Evolutionary conservation across 2,888 invertebrate species (phyloP).

Genomic region (Eilema griseolum): DNA sequence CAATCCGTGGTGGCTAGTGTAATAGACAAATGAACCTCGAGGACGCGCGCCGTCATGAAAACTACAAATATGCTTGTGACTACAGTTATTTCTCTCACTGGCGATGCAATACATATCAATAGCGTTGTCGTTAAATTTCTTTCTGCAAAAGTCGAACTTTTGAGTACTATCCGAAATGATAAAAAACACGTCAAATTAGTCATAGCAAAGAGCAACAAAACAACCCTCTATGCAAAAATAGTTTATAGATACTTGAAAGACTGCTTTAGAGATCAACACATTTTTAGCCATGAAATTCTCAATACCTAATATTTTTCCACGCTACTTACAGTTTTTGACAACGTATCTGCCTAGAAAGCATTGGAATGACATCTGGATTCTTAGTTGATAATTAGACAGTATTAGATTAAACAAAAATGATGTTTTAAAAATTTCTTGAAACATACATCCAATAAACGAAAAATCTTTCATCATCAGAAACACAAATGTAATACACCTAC

Average conservation of each 20-base stretch:
- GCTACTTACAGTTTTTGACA: background rate
- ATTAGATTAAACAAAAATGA: background rate
- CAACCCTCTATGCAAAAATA: background rate
- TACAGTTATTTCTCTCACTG: slow-evolving; percentile 52
- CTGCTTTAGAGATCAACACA: background rate
- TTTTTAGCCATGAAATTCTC: background rate
- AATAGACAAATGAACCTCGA: slow-evolving; percentile 63
- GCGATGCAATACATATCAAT: slow-evolving; percentile 18
- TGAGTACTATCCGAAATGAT: background rate
- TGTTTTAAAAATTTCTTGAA: too few species aligned
- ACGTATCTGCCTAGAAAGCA: background rate
- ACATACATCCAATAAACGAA: too few species aligned
- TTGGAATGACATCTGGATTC: background rate
- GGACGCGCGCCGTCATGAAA: slow-evolving; percentile 55
- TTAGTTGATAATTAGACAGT: background rate
- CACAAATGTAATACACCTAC: too few species aligned
- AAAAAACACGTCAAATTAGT: background rate
- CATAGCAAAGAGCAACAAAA: background rate
- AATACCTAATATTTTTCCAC: background rate
- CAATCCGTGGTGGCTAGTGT: slow-evolving; percentile 41
- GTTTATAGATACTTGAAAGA: background rate
- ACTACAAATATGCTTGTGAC: slow-evolving; percentile 67
- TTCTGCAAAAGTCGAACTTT: too few species aligned
- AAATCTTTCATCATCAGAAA: too few species aligned
- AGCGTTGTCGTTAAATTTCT: too few species aligned